phyloP scores from a whole-genome alignment of 2,797 vertebrate genomes.

The Trematomus bernacchii region DNA sequence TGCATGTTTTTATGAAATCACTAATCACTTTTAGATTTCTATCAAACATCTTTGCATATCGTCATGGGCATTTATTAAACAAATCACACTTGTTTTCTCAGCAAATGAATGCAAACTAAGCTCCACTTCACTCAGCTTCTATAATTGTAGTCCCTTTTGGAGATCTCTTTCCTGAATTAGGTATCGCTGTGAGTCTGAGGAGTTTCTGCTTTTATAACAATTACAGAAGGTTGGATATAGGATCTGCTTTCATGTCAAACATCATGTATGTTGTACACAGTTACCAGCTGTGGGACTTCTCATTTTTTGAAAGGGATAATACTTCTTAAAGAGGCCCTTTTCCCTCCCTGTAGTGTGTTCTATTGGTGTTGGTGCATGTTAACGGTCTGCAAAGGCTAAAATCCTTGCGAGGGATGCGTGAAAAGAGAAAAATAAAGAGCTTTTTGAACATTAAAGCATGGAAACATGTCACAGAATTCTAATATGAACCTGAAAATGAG shows the following conservation, averaged over 20 bases:
- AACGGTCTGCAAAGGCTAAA: no score
- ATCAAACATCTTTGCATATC: not conserved
- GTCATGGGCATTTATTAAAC: not conserved
- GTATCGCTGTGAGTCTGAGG: not conserved
- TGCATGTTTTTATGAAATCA: conserved; percentile 6
- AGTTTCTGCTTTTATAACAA: conserved; percentile 27
- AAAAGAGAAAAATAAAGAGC: no score
- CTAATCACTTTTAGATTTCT: conserved; percentile 23
- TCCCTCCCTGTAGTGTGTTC: no score
- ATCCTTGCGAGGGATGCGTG: no score
- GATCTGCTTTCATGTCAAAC: conserved; percentile 31
- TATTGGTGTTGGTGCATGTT: no score
- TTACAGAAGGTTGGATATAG: conserved; percentile 44
- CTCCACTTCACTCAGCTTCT: conserved; percentile 6
- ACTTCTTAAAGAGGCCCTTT: not conserved
- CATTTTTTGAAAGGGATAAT: not conserved
- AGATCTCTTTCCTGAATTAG: conserved; percentile 4
- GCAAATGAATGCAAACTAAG: conserved; percentile 28
- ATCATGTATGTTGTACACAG: not conserved
- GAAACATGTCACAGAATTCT: no score
- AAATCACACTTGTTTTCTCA: conserved; percentile 10
- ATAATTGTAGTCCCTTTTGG: conserved; percentile 25
- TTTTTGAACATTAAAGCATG: no score
- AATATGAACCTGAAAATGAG: no score
- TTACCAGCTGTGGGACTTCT: not conserved